A percentile compares a stretch with the other conserved stretches of the same genome.
Evolutionary conservation across 2,113 vertebrate genomes (phyloP).

Genomic region (Engystomops pustulosus): DNA sequence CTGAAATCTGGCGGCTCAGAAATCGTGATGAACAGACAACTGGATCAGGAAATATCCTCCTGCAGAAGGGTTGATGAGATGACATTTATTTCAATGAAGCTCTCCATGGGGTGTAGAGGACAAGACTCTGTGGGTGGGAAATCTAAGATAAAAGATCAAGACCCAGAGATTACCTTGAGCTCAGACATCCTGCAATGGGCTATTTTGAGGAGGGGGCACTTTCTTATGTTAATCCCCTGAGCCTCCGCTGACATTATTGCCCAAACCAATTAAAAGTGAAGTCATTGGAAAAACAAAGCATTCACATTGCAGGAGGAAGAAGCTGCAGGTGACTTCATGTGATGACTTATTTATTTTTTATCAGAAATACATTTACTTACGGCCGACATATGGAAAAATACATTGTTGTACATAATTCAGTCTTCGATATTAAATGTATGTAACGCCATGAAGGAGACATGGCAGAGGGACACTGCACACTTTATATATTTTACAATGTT

Average conservation of each 20-base stretch:
- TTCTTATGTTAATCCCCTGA: not conserved
- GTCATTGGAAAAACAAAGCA: not conserved
- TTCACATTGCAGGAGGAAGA: not conserved
- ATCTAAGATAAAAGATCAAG: not conserved
- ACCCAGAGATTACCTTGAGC: not conserved
- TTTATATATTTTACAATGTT: no score
- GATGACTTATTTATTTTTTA: no score
- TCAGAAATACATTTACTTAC: no score
- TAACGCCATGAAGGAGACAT: no score
- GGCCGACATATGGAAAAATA: no score
- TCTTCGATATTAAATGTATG: no score
- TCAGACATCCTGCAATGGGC: not conserved
- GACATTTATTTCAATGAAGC: constrained; percentile 31
- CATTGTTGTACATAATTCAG: no score
- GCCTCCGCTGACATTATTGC: not conserved
- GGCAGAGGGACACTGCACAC: no score
- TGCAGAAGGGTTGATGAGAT: not conserved
- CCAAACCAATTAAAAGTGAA: constrained; percentile 1
- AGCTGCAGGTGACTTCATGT: no score
- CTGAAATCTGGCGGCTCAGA: no score
- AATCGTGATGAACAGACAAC: no score
- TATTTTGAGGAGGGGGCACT: not conserved
- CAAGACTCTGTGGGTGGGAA: not conserved
- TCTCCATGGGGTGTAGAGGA: not conserved
- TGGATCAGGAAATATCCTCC: no score